Conservation (phyloP, 2,113 vertebrate species). For the Myotis yumanensis region DNA sequence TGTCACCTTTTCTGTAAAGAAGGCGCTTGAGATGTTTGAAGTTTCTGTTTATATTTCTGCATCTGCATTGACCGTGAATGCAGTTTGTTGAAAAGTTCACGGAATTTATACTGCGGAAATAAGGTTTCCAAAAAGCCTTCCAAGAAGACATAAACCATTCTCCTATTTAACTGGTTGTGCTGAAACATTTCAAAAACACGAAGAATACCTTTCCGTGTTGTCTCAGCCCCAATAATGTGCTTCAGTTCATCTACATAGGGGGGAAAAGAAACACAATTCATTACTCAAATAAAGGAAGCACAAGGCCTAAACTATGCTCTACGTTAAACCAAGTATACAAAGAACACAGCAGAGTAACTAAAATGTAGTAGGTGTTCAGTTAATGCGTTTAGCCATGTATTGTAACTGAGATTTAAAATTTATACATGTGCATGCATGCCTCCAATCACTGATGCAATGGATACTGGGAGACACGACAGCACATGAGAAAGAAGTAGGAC, state of each 20-base stretch:
- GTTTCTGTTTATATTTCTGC: constrained; percentile 93
- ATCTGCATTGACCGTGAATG: constrained; percentile 96
- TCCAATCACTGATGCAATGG: neutral
- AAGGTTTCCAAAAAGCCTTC: constrained; percentile 99
- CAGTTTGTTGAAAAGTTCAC: constrained; percentile 97
- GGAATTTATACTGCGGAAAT: constrained; percentile 97
- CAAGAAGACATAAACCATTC: constrained; percentile 96
- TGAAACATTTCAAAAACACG: constrained; percentile 99
- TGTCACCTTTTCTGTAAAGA: constrained; percentile 98
- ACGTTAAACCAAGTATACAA: neutral
- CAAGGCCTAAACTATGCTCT: neutral
- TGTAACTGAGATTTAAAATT: neutral
- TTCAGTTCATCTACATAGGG: constrained; percentile 87
- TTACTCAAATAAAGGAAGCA: constrained; percentile 32
- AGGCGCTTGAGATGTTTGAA: constrained; percentile 88
- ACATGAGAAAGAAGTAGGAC: neutral
- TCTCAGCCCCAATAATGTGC: constrained; percentile 92
- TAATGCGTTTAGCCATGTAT: neutral
- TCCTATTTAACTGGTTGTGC: constrained; percentile 95
- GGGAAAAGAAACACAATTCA: constrained; percentile 25
- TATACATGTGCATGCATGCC: neutral
- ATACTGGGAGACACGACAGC: neutral
- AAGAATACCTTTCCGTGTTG: constrained; percentile 97
- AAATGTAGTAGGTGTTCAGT: neutral
- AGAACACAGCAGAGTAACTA: neutral